Evolutionary conservation across 2,888 invertebrate genomes (phyloP), one percentile per base, ranked within the genome.

Genomic region (Diachrysia chrysitis): DNA sequence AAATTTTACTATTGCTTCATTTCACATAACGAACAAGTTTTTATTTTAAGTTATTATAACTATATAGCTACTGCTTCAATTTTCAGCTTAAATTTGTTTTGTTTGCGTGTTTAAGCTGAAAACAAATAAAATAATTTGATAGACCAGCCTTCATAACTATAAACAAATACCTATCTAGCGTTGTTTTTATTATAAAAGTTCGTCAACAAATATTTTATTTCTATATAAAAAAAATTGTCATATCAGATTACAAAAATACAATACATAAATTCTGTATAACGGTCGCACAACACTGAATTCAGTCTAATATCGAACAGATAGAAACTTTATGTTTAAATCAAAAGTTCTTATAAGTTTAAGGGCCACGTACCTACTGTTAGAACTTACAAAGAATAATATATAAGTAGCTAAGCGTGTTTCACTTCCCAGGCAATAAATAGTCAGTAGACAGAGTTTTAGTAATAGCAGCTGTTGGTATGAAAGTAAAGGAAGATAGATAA

Each of bases 251-350:
- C 16, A n/a, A 42, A 42, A 42, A 42, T 6, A 42, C 42, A 42
- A n/a, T n/a, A 42, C 42, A 42, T 62, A 69, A 56, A 65, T 61
- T 65, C 57, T 63, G 48, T 16, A 32, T 37, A 29, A 48, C 57
- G 55, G 53, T 67, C 61, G 78, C 77, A 71, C 71, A 76, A 66
- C 80, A 73, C 73, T 80, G 77, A 79, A 76, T 85, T 82, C 83
- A 82, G 81, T 82, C 82, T 85, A 86, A 87, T 70, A 83, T 81
- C 79, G 82, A 83, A 85, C 79, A 87, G 87, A 88, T 85, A 84
- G 73, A 86, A 89, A 90, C 87, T 91, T 91, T 87, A 74, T 82
- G 90, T 88, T 89, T 90, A 90, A 91, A 90, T 90, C 90, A 90
- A 89, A 90, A 85, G 89, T 88, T 82, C 71, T 74, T 72, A 82